phyloP scores from a whole-genome alignment of 2,888 invertebrate genomes.

The Pteria penguin region DNA sequence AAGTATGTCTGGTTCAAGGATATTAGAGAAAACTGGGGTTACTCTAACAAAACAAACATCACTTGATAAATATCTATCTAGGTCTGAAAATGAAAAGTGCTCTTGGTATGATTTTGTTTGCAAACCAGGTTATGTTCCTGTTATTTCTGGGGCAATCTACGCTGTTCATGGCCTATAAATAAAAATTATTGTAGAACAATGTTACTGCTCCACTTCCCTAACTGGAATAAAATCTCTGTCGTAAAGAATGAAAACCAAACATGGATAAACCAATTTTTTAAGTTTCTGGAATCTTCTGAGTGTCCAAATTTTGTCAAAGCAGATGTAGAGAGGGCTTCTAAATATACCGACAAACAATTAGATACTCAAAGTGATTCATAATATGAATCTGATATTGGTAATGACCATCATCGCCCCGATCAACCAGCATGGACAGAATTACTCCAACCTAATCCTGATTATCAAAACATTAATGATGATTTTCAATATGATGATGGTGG shows the following conservation, averaged over 20 bases:
- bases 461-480: slow-evolving; percentile 15
- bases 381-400: not conserved
- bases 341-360: too few species aligned
- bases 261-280: slow-evolving; percentile 44
- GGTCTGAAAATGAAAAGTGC: slow-evolving; percentile 18
- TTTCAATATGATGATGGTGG: slow-evolving; percentile 57
- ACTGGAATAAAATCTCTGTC: slow-evolving; percentile 50
- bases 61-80: slow-evolving; percentile 39
- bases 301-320: slow-evolving; percentile 51
- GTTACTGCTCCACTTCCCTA: slow-evolving; percentile 51
- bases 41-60: slow-evolving; percentile 36
- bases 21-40: slow-evolving; percentile 23
- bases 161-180: slow-evolving; percentile 39
- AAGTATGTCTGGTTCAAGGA: slow-evolving; percentile 45
- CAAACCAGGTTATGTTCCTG: slow-evolving; percentile 15
- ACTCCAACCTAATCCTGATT: slow-evolving; percentile 39
- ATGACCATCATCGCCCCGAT: not conserved
- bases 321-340: slow-evolving; percentile 43
- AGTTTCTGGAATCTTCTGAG: slow-evolving; percentile 36
- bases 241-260: slow-evolving; percentile 38
- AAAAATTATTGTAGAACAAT: slow-evolving; percentile 30
- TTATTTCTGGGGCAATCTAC: not conserved
- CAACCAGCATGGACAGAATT: slow-evolving; percentile 54
- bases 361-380: not conserved
- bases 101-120: slow-evolving; percentile 31